Conservation (phyloP, 2,113 vertebrate genomes). For the Austrofundulus limnaeus region DNA sequence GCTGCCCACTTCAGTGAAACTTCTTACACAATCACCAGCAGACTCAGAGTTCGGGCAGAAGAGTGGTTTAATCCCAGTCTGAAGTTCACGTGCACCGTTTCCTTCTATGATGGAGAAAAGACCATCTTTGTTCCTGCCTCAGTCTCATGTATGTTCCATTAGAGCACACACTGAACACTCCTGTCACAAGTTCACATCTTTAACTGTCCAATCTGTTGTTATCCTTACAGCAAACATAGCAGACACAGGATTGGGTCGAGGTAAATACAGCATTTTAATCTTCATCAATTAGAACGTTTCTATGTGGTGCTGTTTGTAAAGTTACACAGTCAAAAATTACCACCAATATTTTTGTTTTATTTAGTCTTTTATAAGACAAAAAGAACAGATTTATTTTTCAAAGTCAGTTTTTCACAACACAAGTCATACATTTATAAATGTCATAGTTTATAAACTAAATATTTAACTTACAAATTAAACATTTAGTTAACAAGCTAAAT, state of each 20-base stretch:
- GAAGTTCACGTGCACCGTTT: slow-evolving; percentile 76
- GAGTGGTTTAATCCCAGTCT: slow-evolving; percentile 67
- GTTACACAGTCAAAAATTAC: too few relatives aligned
- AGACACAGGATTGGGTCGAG: fast-evolving
- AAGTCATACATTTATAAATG: too few relatives aligned
- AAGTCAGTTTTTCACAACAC: too few relatives aligned
- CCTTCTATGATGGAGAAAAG: slow-evolving; percentile 22
- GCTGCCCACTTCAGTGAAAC: fast-evolving
- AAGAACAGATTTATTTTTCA: too few relatives aligned
- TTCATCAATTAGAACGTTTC: not conserved
- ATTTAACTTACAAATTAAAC: too few relatives aligned
- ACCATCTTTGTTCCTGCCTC: fast-evolving
- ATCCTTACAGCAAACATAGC: not conserved
- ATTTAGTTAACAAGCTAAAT: too few relatives aligned
- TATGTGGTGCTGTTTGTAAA: too few relatives aligned
- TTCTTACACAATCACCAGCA: slow-evolving; percentile 83
- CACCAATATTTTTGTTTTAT: too few relatives aligned
- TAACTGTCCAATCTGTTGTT: not conserved
- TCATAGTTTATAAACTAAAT: too few relatives aligned
- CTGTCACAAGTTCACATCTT: too few relatives aligned
- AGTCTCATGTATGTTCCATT: not conserved
- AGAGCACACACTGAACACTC: not conserved
- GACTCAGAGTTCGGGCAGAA: slow-evolving; percentile 72
- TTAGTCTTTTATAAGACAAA: too few relatives aligned
- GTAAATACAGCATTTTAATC: slow-evolving; percentile 33